Base-by-base conservation (phyloP, 2,113 vertebrate species). In the Colaptes auratus region DNA sequence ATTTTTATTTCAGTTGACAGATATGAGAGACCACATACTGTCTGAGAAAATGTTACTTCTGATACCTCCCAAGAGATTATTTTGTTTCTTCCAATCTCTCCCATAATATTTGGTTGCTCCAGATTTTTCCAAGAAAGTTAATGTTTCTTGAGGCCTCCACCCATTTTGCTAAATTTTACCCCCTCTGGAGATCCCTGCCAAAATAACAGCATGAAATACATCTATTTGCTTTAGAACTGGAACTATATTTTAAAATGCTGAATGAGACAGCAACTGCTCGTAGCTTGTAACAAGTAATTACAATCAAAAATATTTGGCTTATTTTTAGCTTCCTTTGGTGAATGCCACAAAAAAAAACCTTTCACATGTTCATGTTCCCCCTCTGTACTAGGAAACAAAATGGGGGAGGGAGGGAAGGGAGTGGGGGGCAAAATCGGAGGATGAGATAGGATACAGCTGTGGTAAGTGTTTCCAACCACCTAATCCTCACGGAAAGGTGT, bases 81-180 rank as follows among this genome's bases (percentile, higher is more conserved):
- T 60, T 59, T 25, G 58, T 52, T 10, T 73, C 28, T 75, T 89
- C 53, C 23, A 81, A 12, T 28, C 20, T 82, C 36, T 86, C 73
- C 82, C 78, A 94, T 23, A 78, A 35, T 44, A 84, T 52, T 76
- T 86, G 52, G 44, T 72, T 19, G 52, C 36, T 87, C 84, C 69
- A 80, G 48, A 58, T 36, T 48, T 89, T 71, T 93, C 88, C 88
- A 90, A 85, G 58, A 78, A 93, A 86, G 33, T 77, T 52, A 85
- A 70, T 50, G 36, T 20, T 91, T 84, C 74, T 82, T 82, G 76
- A 84, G 70, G 10, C 70, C 82, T 90, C 92, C 94, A 91, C 79
- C 80, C 89, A 71, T 56, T 94, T 90, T 74, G 15, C 58, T 89
- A 59, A 87, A 52, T 50, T 77, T 24, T 74, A 78, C 93, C 91